Conservation (phyloP, 2,113 vertebrate genomes). For the Gnathonemus echidnorhynchus region DNA sequence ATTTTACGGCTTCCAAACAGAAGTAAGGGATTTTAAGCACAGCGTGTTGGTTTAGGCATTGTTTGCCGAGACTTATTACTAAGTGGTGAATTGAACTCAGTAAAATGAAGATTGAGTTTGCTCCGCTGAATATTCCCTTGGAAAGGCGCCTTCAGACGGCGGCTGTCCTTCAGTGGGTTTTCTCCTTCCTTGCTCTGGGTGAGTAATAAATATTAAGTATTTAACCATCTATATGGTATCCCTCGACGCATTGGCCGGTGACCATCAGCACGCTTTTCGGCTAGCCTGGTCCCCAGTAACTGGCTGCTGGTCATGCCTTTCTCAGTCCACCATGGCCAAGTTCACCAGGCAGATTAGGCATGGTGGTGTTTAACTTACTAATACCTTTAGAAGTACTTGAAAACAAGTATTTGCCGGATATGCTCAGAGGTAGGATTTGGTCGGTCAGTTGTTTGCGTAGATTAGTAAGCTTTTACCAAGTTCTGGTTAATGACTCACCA, state of each 20-base stretch:
- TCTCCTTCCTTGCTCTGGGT: slow-evolving; percentile 59
- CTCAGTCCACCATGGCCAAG: neutral
- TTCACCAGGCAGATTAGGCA: neutral
- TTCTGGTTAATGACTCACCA: neutral
- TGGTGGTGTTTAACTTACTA: neutral
- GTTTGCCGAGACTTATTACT: neutral
- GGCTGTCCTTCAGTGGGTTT: slow-evolving; percentile 68
- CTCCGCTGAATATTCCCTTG: slow-evolving; percentile 64
- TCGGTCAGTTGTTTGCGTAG: neutral
- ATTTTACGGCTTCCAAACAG: neutral
- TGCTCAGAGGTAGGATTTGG: neutral
- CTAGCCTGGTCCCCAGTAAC: neutral
- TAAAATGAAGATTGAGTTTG: slow-evolving; percentile 68
- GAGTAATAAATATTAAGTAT: slow-evolving; percentile 15
- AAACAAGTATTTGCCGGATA: neutral
- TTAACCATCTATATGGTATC: neutral
- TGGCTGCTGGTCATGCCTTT: neutral
- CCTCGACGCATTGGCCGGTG: neutral
- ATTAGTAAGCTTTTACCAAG: neutral
- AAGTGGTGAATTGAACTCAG: neutral
- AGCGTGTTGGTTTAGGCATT: neutral
- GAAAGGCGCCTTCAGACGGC: slow-evolving; percentile 68
- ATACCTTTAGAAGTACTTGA: neutral
- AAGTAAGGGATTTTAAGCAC: neutral
- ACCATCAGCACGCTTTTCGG: neutral